These are phyloP conservation scores for Apteryx owenii DNA, from an alignment of 2,113 vertebrate species.

Conservation along the genomic window DNA sequence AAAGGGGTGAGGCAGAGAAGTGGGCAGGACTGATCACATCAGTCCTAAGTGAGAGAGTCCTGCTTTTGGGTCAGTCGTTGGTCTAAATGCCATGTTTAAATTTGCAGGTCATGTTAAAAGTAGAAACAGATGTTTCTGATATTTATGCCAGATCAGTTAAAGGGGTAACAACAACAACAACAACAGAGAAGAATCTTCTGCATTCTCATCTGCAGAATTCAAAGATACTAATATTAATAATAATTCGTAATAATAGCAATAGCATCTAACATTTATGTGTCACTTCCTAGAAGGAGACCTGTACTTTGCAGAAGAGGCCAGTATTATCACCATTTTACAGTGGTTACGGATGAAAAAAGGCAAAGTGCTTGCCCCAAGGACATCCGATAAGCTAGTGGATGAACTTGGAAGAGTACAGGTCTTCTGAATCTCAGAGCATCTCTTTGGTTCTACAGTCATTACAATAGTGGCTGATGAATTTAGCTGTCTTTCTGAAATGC, in stretches of 20 bases:
- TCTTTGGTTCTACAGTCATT: not conserved
- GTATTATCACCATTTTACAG: not conserved
- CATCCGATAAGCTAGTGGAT: not conserved
- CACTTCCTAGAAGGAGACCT: not conserved
- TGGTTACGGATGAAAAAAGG: not conserved
- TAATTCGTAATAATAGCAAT: not conserved
- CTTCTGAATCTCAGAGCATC: not conserved
- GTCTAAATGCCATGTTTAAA: not conserved
- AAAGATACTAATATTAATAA: not conserved
- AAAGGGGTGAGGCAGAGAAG: not conserved
- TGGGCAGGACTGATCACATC: not conserved
- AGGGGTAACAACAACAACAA: not conserved
- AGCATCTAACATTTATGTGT: not conserved
- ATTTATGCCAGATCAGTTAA: not conserved
- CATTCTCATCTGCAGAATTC: not conserved
- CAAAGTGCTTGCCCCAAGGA: not conserved
- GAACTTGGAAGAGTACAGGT: not conserved
- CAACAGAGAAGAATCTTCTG: not conserved
- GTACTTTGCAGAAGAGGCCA: not conserved
- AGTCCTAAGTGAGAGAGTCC: not conserved
- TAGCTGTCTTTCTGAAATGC: not conserved
- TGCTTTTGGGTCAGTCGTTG: not conserved
- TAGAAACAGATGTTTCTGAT: not conserved
- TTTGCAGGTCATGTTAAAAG: not conserved
- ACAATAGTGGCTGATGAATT: not conserved